Conservation (phyloP, 2,113 vertebrate species). For the Taurulus bubalis region DNA sequence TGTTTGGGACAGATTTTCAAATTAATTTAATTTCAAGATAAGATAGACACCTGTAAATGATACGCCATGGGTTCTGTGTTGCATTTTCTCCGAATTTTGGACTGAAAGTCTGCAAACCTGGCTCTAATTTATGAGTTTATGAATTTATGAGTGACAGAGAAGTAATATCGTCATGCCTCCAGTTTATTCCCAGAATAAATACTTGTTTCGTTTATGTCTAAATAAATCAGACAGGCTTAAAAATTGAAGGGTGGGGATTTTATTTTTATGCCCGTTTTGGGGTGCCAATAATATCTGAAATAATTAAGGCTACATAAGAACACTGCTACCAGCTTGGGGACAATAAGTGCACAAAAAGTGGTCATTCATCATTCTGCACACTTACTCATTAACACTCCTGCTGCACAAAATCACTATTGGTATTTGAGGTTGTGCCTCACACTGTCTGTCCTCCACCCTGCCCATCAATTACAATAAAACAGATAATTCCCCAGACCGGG, state of each 20-base stretch:
- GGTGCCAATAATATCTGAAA: neutral
- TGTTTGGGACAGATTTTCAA: neutral
- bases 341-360: constrained; percentile 35
- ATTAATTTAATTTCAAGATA: neutral
- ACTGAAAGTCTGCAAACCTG: constrained; percentile 18
- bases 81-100: constrained; percentile 10
- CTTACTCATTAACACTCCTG: constrained; percentile 46
- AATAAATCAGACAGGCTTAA: constrained; percentile 2
- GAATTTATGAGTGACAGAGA: no score
- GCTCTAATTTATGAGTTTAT: constrained; percentile 26
- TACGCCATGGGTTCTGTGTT: neutral
- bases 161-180: neutral
- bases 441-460: constrained; percentile 7
- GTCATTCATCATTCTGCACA: constrained; percentile 36
- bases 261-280: neutral
- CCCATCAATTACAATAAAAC: constrained; percentile 44
- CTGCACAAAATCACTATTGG: constrained; percentile 46
- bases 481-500: constrained; percentile 55
- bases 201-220: neutral
- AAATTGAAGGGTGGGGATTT: neutral
- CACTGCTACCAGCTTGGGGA: constrained; percentile 14
- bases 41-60: neutral
- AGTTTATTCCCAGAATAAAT: constrained; percentile 20
- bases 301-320: neutral
- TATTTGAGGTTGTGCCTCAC: constrained; percentile 42